Evolutionary conservation across 2,888 invertebrate genomes (phyloP).

Genomic region (Himalopsyche japonica): DNA sequence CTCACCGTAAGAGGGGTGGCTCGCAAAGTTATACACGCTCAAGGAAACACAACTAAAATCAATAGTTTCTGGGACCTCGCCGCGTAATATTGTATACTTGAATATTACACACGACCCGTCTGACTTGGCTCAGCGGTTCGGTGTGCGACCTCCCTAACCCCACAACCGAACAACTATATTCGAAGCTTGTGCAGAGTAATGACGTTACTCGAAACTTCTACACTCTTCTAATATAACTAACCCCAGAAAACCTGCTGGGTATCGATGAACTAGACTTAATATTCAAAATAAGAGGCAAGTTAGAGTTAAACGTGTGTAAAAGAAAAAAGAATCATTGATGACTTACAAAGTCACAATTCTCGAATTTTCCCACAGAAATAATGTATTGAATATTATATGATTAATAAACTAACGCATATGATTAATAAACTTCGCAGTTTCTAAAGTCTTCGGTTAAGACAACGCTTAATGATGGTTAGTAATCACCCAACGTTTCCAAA

Average conservation of each 20-base stretch:
- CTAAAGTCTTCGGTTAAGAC: no score
- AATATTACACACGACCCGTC: conserved; percentile 19
- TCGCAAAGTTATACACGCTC: conserved; percentile 35
- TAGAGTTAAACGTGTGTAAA: no score
- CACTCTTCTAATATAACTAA: neutral
- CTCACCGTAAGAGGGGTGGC: conserved; percentile 23
- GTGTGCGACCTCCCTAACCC: neutral
- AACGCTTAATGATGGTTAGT: no score
- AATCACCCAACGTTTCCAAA: no score
- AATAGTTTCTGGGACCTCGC: conserved; percentile 39
- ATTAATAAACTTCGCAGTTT: no score
- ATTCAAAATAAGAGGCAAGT: no score
- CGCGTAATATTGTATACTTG: conserved; percentile 30
- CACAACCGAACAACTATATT: conserved; percentile 19
- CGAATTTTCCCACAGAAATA: no score
- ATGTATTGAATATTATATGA: no score
- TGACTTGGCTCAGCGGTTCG: neutral
- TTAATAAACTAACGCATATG: no score
- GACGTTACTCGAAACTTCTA: neutral
- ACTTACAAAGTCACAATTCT: no score
- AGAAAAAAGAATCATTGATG: no score
- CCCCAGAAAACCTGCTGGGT: neutral
- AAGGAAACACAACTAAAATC: conserved; percentile 39
- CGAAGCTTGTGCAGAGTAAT: neutral
- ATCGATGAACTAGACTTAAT: no score